phyloP scores from a whole-genome alignment of 30 jellyfish, hydroid and myxozoan species.

The Clytia hemisphaerica region DNA sequence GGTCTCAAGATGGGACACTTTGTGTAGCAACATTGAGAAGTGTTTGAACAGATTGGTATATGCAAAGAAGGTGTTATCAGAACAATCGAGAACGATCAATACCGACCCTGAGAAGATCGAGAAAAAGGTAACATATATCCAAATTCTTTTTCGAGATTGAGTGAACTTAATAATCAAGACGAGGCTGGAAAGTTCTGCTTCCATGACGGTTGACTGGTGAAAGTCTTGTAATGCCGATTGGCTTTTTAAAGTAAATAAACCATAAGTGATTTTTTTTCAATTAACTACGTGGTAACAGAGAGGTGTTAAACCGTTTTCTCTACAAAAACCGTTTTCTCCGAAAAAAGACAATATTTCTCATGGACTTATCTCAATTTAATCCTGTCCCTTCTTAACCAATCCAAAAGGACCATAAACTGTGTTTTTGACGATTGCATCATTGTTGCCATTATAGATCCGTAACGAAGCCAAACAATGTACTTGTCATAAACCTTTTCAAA shows the following conservation, averaged over 20 bases:
- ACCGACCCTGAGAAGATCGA: slow-evolving; percentile 65
- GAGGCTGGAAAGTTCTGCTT: neutral
- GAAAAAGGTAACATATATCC: slow-evolving; percentile 36
- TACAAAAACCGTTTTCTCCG: no score
- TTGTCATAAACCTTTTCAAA: slow-evolving; percentile 70
- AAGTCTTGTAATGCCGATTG: no score
- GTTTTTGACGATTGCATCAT: neutral
- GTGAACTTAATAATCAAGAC: neutral
- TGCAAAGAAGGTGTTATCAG: slow-evolving; percentile 55
- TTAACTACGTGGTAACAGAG: no score
- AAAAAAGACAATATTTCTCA: no score
- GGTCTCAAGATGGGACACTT: slow-evolving; percentile 61
- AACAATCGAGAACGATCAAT: slow-evolving; percentile 45
- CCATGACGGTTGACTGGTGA: no score
- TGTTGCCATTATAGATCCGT: slow-evolving; percentile 32
- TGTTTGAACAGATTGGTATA: slow-evolving; percentile 41
- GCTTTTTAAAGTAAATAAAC: no score
- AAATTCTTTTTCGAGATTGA: neutral
- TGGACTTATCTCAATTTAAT: no score
- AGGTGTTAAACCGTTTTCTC: no score
- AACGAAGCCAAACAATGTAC: slow-evolving; percentile 71
- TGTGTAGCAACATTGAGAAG: slow-evolving; percentile 48
- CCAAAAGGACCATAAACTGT: no score
- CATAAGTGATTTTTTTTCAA: neutral
- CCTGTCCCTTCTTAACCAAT: no score